These are phyloP conservation scores for Vidua chalybeata DNA, from an alignment of 2,113 vertebrate genomes.

Conservation along the genomic window DNA sequence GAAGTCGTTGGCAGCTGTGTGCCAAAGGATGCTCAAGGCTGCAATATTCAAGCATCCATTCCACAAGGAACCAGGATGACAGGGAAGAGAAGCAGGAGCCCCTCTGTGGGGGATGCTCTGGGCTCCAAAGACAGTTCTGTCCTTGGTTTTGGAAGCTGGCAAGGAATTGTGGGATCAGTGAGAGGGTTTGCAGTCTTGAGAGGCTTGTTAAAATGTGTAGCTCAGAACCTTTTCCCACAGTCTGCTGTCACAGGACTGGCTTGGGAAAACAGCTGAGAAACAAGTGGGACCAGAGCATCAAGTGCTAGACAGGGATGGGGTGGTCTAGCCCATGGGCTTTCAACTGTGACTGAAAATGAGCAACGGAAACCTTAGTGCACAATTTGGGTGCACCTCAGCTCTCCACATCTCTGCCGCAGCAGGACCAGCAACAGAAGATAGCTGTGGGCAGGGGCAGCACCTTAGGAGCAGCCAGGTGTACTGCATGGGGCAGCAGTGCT, in stretches of 20 bases:
- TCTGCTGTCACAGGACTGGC: background rate
- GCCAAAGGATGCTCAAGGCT: background rate
- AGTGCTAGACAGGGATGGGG: background rate
- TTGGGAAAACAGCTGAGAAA: background rate
- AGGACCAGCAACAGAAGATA: rapidly evolving
- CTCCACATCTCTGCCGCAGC: background rate
- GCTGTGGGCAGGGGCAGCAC: background rate
- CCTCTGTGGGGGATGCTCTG: background rate
- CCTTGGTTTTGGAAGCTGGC: background rate
- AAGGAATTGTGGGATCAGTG: background rate
- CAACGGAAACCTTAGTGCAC: rapidly evolving
- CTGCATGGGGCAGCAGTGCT: background rate
- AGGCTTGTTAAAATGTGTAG: background rate
- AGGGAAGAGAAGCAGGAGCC: background rate
- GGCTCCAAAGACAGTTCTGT: background rate
- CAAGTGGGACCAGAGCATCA: background rate
- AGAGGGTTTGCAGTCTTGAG: background rate
- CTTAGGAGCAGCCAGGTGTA: background rate
- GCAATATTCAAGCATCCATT: background rate
- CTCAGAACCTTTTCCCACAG: background rate
- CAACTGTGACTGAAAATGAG: background rate
- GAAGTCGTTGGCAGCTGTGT: background rate
- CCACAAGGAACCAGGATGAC: background rate
- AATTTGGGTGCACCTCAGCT: background rate
- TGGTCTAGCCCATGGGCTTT: background rate